Evolutionary conservation across 2,797 vertebrate species (phyloP), one percentile per base, ranked within the genome.

Genomic region (Dicrostonyx torquatus): DNA sequence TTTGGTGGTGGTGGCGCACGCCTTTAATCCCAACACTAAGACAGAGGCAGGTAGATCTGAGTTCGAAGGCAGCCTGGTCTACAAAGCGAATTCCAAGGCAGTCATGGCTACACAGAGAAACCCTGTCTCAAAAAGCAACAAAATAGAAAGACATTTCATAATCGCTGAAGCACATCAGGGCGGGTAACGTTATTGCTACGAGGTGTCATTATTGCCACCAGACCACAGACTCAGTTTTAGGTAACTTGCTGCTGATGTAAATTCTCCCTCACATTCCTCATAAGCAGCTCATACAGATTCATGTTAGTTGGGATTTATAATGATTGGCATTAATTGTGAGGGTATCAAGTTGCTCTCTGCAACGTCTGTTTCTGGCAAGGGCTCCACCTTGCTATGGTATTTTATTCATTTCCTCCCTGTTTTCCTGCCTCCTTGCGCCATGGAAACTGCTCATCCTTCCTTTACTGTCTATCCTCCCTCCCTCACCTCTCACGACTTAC

Each of bases 191-290:
- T 78, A 53, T 48, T 92, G 60, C 70, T 64, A 90, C 37, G 60
- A 37, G 34, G 50, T 22, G 58, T 6, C 58, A 14, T 83, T 78
- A 55, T 48, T 93, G 79, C 72, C 70, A 87, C 40, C 73, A 40
- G 37, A 18, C 43, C 93, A 62, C 37, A 82, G 75, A 62, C 24
- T 89, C 34, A 13, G 20, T 89, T 88, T 95, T 68, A 88, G 40
- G 48, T 90, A 14, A 78, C 50, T 94, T 87, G 79, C 77, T 89
- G 87, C 45, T 86, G 86, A 18, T 82, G 40, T 24, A 58, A 55
- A 3, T 79, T 77, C 87, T 68, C n/a, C 66, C 45, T 62, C 40
- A 77, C 34, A 20, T 40, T 83, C 11, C 50, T 79, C n/a, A 64
- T 92, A 72, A 50, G 24, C 7, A 60, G 24, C 11, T 48, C 64